Conservation (phyloP, 1,140 invertebrate genomes). For the Ooceraea biroi region DNA sequence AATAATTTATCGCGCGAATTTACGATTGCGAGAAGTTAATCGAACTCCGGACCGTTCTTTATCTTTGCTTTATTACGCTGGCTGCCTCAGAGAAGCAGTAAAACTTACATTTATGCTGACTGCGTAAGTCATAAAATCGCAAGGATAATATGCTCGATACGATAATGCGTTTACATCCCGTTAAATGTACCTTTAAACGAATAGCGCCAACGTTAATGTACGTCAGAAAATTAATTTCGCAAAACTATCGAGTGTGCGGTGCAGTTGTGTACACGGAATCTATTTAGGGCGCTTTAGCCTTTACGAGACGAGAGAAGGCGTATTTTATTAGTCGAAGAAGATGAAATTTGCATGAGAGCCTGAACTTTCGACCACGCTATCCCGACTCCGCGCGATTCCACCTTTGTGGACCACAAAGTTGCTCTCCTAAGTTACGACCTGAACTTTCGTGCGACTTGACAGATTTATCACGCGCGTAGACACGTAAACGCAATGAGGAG, state of each 20-base stretch:
- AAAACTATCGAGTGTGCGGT: conserved; percentile 4
- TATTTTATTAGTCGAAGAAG: conserved; percentile 76
- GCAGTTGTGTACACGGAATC: neutral
- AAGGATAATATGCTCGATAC: conserved; percentile 22
- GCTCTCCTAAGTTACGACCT: conserved; percentile 67
- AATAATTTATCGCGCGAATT: conserved; percentile 57
- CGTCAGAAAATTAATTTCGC: conserved; percentile 45
- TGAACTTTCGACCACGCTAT: conserved; percentile 68
- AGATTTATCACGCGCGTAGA: conserved; percentile 72
- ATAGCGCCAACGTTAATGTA: conserved; percentile 20
- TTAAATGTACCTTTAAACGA: neutral
- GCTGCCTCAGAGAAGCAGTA: conserved; percentile 1
- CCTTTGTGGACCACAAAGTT: conserved; percentile 68
- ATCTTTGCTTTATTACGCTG: conserved; percentile 56
- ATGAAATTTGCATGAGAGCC: conserved; percentile 82
- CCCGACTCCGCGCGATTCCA: conserved; percentile 40
- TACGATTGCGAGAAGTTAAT: conserved; percentile 62
- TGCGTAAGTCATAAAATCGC: conserved; percentile 39
- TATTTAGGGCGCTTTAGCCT: conserved; percentile 36
- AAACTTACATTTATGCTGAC: conserved; percentile 42
- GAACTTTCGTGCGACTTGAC: conserved; percentile 66
- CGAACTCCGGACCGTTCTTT: conserved; percentile 50
- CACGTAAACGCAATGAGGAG: conserved; percentile 59
- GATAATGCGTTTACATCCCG: conserved; percentile 26
- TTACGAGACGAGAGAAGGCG: conserved; percentile 49